phyloP scores from a whole-genome alignment of 2,888 invertebrate genomes.

The Encarsia formosa region DNA sequence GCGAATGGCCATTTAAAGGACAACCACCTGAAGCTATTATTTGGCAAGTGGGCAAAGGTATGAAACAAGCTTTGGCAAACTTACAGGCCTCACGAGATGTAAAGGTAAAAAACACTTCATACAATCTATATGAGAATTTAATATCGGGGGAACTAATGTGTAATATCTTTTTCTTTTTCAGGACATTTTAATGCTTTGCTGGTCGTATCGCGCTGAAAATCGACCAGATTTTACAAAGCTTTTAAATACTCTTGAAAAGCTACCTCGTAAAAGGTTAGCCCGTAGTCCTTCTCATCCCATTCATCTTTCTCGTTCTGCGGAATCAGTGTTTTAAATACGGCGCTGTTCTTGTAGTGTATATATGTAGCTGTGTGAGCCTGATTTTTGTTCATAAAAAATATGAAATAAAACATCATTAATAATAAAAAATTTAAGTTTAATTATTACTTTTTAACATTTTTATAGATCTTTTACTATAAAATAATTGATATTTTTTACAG shows the following conservation, averaged over 20 bases:
- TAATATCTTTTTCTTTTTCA: constrained; percentile 52
- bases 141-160: constrained; percentile 6
- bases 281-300: constrained; percentile 98
- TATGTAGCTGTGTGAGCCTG: constrained; percentile 41
- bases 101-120: constrained; percentile 62
- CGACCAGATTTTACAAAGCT: constrained; percentile 88
- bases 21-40: constrained; percentile 94
- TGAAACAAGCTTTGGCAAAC: constrained; percentile 91
- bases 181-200: constrained; percentile 96
- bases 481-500: background rate
- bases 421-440: constrained; percentile 29
- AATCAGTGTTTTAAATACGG: constrained; percentile 78
- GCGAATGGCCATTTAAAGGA: constrained; percentile 93
- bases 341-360: constrained; percentile 45
- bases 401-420: constrained; percentile 1
- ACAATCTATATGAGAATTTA: constrained; percentile 1
- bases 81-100: constrained; percentile 93
- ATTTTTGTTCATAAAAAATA: constrained; percentile 42
- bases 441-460: constrained; percentile 9
- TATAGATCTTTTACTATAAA: constrained; percentile 15
- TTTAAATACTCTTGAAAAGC: constrained; percentile 78
- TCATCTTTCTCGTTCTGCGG: constrained; percentile 91
- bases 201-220: constrained; percentile 82
- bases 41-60: constrained; percentile 96
- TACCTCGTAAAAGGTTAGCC: constrained; percentile 92